A percentile compares a stretch with the other conserved stretches of the same genome.
Conservation (phyloP, 2,113 vertebrate species). For the Epinephelus lanceolatus region DNA sequence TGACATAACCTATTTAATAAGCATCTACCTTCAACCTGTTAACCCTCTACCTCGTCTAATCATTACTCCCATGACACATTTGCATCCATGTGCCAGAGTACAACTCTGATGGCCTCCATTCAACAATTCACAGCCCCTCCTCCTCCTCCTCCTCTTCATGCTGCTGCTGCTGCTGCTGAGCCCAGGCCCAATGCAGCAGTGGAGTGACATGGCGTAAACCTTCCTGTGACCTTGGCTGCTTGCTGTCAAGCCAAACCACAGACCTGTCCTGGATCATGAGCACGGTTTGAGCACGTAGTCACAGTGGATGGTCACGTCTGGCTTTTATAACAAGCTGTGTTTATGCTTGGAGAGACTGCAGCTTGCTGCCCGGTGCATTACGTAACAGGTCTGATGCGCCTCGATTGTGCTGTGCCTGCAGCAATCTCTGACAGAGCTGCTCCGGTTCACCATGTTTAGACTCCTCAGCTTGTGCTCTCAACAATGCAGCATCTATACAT, state of each 20-base stretch:
- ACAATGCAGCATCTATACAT: background rate
- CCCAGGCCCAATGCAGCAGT: slow-evolving; percentile 49
- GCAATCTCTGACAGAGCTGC: slow-evolving; percentile 26
- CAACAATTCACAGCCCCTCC: slow-evolving; percentile 45
- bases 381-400: slow-evolving; percentile 49
- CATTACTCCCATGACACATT: slow-evolving; percentile 1
- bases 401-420: slow-evolving; percentile 31
- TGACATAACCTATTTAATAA: background rate
- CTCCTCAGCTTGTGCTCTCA: background rate
- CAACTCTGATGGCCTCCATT: slow-evolving; percentile 48
- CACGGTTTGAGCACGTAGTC: background rate
- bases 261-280: background rate
- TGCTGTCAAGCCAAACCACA: slow-evolving; percentile 15
- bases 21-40: background rate
- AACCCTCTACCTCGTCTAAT: background rate
- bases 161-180: slow-evolving; percentile 15
- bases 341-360: background rate
- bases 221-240: slow-evolving; percentile 63
- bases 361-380: slow-evolving; percentile 32
- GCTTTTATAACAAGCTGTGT: background rate
- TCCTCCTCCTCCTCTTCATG: too few species aligned
- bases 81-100: slow-evolving; percentile 35
- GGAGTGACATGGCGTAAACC: slow-evolving; percentile 40
- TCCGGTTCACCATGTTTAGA: slow-evolving; percentile 6
- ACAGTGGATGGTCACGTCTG: background rate